Percentiles rank a stretch among this genome's conserved stretches.
These are phyloP conservation scores for Petrocephalus sullivani DNA, from an alignment of 2,797 vertebrate species.

Conservation along the genomic window DNA sequence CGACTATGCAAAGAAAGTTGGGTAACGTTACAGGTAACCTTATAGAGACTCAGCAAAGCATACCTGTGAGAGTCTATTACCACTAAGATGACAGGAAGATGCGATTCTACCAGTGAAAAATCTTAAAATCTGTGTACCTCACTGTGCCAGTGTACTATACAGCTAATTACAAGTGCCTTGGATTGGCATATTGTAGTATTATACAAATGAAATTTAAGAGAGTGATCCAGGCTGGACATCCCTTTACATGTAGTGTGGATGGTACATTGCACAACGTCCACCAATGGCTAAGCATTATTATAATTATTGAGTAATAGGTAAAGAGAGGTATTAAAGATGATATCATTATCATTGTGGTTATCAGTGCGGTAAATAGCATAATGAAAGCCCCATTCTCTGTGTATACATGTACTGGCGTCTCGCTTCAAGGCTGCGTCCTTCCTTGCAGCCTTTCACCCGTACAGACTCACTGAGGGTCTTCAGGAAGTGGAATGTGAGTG, in stretches of 20 bases:
- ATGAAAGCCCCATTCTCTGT: background rate
- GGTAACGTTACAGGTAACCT: background rate
- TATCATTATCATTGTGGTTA: background rate
- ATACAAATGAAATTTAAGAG: background rate
- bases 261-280: background rate
- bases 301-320: background rate
- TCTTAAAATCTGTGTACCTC: background rate
- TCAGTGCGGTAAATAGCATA: background rate
- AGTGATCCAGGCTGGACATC: background rate
- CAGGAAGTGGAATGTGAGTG: conserved; percentile 63
- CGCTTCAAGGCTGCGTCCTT: background rate
- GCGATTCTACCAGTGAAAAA: background rate
- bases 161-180: background rate
- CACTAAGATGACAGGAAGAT: background rate
- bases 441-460: background rate
- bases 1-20: background rate
- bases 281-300: background rate
- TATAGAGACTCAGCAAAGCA: background rate
- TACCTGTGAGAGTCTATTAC: background rate
- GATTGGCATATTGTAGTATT: background rate
- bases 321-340: background rate
- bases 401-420: background rate
- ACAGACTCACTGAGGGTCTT: conserved; percentile 47
- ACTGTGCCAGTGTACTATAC: background rate
- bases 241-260: background rate